Conservation (phyloP, 2,888 invertebrate genomes). For the Drosophila imparisetae region DNA sequence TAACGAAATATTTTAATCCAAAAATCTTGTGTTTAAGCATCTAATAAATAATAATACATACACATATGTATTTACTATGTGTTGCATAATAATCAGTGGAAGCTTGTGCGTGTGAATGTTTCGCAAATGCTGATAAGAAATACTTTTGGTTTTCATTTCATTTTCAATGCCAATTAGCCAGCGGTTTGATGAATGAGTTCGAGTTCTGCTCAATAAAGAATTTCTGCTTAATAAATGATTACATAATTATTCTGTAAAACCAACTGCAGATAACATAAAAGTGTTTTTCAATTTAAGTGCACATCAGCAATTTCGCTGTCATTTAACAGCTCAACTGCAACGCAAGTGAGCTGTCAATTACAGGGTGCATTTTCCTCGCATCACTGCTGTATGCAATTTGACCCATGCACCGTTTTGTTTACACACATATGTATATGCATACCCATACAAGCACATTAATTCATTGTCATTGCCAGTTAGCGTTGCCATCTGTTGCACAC, state of each 20-base stretch:
- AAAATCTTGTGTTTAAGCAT: slow-evolving; percentile 41
- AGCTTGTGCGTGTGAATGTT: background rate
- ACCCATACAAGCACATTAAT: background rate
- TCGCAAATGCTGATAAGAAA: background rate
- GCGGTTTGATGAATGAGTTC: background rate
- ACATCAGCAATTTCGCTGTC: background rate
- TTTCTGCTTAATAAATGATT: background rate
- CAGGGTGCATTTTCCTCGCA: background rate
- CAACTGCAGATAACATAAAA: slow-evolving; percentile 7
- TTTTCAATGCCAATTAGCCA: background rate
- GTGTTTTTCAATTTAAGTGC: background rate
- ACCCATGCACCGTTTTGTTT: slow-evolving; percentile 1
- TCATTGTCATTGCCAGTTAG: slow-evolving; percentile 51
- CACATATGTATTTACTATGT: background rate
- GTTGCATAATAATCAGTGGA: background rate
- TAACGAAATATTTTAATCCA: slow-evolving; percentile 41
- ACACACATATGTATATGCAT: background rate
- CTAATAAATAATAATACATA: slow-evolving; percentile 21
- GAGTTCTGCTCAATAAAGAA: background rate
- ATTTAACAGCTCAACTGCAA: background rate
- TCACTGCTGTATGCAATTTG: background rate
- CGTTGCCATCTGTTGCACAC: slow-evolving; percentile 67
- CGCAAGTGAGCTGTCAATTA: background rate
- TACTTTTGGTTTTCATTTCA: background rate
- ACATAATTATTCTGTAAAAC: background rate